A percentile compares a stretch with the other conserved stretches of the same genome.
Conservation (phyloP, 2,113 vertebrate genomes). For the Chroicocephalus ridibundus region DNA sequence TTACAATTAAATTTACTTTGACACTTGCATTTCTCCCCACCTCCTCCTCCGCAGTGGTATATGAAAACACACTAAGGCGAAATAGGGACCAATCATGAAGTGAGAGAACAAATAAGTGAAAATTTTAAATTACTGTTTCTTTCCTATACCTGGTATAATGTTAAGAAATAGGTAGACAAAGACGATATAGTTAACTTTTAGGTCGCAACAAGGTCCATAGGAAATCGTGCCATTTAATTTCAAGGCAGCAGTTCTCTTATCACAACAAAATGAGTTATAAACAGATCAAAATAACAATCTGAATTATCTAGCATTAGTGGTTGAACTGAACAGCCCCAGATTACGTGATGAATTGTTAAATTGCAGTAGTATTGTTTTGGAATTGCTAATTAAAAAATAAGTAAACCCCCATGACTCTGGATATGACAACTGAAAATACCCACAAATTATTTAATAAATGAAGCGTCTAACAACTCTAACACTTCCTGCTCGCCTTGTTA, state of each 20-base stretch:
- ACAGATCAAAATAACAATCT: constrained; percentile 74
- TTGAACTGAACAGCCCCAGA: constrained; percentile 69
- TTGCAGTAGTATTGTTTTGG: constrained; percentile 78
- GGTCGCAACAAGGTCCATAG: constrained; percentile 31
- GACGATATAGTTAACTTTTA: not conserved
- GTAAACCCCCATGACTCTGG: constrained; percentile 80
- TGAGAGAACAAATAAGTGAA: constrained; percentile 17
- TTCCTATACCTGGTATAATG: not conserved
- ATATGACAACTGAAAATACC: constrained; percentile 86
- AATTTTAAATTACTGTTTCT: not conserved
- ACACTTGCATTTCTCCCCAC: not conserved
- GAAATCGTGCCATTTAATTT: constrained; percentile 47
- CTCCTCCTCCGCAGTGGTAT: constrained; percentile 3
- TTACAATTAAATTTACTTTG: constrained; percentile 58
- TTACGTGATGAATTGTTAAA: constrained; percentile 78
- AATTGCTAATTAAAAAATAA: constrained; percentile 83
- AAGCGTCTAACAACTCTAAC: constrained; percentile 86
- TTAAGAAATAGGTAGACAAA: constrained; percentile 20
- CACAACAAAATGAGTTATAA: constrained; percentile 73
- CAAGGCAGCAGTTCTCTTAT: constrained; percentile 51
- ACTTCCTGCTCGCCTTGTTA: constrained; percentile 83
- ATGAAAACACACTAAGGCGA: constrained; percentile 21
- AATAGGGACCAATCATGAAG: constrained; percentile 25
- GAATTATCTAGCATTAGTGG: constrained; percentile 73
- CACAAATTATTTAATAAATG: constrained; percentile 87